Base-by-base conservation (phyloP, 2,113 vertebrate species). In the Rhinoptilus africanus region DNA sequence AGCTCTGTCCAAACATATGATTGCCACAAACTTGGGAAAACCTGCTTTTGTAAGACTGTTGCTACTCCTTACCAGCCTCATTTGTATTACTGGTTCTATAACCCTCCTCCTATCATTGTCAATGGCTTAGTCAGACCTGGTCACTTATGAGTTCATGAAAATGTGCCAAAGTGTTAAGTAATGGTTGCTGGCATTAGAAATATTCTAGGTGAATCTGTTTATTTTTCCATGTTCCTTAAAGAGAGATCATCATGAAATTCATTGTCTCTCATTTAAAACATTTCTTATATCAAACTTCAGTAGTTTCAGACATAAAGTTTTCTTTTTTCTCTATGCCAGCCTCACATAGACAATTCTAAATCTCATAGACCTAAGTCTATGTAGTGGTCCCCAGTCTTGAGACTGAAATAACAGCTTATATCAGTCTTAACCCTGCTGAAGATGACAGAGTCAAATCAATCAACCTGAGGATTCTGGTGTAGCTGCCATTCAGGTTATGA, bases 1-100 rank as follows among this genome's bases (percentile, higher is more conserved):
- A 68, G 34, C 51, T 37, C 6, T 69, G 51, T 14, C 5, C 24
- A 72, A 51, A 11, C 0, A 3, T 0, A 1, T 26, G 24, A 34
- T 39, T 89, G 6, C 30, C 56, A 54, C 17, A 51, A 66, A 51
- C 14, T 27, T 82, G 34, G 26, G 23, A 77, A 21, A 78, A 53
- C 5, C 26, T 16, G 2, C 3, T 43, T 67, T 77, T 67, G 6
- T 57, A 63, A 74, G 59, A 28, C 9, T 14, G 2, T 20, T 66
- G 32, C 5, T 89, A 34, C 15, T 63, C 43, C 15, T 63, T 60
- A 34, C 1, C 32, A 37, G 8, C 6, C 3, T 59, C 22, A 74
- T n/a, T 78, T 82, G 8, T 48, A 56, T 27, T 66, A 41, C 12
- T 28, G 13, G 18, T 60, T 30, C 27, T 88, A 8, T 64, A 37